These are phyloP conservation scores for Meriones unguiculatus DNA, from an alignment of 2,113 vertebrate species.

Conservation along the genomic window DNA sequence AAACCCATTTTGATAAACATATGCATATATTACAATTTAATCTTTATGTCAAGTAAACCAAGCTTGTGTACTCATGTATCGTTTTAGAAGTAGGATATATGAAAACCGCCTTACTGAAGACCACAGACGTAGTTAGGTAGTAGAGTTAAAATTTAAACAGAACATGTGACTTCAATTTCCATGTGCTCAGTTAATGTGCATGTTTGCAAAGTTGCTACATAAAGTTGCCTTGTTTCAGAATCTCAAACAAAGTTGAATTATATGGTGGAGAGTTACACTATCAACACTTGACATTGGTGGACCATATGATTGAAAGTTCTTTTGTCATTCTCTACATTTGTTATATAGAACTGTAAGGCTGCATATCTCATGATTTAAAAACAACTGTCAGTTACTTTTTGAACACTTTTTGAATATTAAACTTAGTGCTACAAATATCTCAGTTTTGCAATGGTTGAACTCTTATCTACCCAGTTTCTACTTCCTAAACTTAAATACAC, in stretches of 20 bases:
- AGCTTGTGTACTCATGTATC: background rate
- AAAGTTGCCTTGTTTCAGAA: background rate
- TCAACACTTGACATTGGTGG: background rate
- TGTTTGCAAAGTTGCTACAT: background rate
- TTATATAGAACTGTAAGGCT: background rate
- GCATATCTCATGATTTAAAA: background rate
- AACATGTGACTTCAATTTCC: background rate
- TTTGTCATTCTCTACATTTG: background rate
- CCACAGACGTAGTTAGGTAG: background rate
- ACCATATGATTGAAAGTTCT: background rate
- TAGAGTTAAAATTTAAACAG: background rate
- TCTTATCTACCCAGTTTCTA: fast-evolving
- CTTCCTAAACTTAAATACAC: background rate
- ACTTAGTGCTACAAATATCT: background rate
- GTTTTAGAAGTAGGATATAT: conserved; percentile 18
- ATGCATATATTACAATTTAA: background rate
- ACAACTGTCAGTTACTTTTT: background rate
- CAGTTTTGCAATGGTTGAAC: background rate
- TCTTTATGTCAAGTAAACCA: background rate
- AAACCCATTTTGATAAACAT: background rate
- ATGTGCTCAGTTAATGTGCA: background rate
- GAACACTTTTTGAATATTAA: background rate
- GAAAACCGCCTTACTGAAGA: background rate
- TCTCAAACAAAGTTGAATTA: background rate
- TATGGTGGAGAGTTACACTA: background rate